Conservation (phyloP, 2,888 invertebrate genomes). For the Dione vanillae region DNA sequence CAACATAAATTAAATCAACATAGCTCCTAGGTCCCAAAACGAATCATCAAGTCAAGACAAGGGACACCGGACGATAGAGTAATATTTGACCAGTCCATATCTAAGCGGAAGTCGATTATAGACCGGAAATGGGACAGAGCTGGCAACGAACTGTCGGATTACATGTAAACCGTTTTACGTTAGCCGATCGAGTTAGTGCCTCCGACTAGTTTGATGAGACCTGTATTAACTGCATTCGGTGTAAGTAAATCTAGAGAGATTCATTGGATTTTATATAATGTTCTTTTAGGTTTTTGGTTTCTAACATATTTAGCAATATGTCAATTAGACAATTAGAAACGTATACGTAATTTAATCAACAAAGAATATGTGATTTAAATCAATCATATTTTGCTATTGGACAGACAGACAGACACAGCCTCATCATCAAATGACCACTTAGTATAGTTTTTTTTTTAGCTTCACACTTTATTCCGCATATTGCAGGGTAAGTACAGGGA, state of each 20-base stretch:
- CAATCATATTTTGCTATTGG: no score
- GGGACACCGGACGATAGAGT: constrained; percentile 24
- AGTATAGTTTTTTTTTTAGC: no score
- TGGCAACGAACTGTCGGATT: constrained; percentile 47
- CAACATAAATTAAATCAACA: neutral
- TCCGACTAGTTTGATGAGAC: constrained; percentile 14
- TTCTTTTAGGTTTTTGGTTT: neutral
- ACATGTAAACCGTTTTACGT: constrained; percentile 48
- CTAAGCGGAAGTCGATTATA: constrained; percentile 67
- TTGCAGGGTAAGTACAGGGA: no score
- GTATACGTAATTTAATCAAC: no score
- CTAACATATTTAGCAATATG: no score
- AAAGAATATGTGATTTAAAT: no score
- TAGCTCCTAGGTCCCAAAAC: neutral
- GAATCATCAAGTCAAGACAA: constrained; percentile 11
- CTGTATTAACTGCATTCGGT: constrained; percentile 2
- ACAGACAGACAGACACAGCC: no score
- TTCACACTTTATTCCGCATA: no score
- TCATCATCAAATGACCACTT: no score
- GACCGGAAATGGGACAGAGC: constrained; percentile 64
- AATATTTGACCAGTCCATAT: constrained; percentile 47
- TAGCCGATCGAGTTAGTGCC: constrained; percentile 45
- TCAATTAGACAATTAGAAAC: no score
- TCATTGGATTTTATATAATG: neutral
- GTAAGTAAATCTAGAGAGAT: neutral